These are phyloP conservation scores for Drosophila demipolita DNA, from an alignment of 2,888 invertebrate species.

Conservation along the genomic window DNA sequence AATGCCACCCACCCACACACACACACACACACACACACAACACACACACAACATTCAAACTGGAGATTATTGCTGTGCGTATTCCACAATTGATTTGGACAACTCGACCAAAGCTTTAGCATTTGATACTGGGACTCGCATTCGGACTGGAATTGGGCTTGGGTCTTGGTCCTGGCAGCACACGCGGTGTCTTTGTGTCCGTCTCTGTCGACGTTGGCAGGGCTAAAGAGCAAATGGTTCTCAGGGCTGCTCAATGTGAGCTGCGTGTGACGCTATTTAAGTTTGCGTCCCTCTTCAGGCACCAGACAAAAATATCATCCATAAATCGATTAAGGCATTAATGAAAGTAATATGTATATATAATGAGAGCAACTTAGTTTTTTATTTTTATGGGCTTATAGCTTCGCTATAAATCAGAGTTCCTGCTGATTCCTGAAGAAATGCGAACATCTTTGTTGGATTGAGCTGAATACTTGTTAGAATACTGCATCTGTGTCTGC, in stretches of 20 bases:
- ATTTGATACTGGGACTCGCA: constrained; percentile 1
- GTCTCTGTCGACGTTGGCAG: constrained; percentile 17
- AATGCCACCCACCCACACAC: constrained; percentile 70
- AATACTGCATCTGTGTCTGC: too few species aligned
- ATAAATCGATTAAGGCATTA: background rate
- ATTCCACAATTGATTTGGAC: constrained; percentile 79
- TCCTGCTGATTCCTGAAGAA: too few species aligned
- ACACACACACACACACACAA: constrained; percentile 26
- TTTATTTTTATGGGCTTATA: too few species aligned
- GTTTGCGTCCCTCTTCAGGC: background rate
- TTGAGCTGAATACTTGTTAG: too few species aligned
- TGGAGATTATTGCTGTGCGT: constrained; percentile 72
- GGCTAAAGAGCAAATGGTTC: constrained; percentile 72
- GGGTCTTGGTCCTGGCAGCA: constrained; percentile 5
- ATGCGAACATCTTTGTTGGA: too few species aligned
- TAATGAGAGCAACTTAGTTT: too few species aligned
- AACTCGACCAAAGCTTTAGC: constrained; percentile 60
- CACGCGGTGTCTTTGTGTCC: constrained; percentile 22
- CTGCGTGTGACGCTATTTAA: background rate
- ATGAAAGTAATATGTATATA: background rate
- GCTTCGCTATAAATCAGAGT: background rate
- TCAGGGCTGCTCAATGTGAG: constrained; percentile 34
- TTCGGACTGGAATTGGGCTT: background rate
- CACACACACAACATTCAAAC: constrained; percentile 14
- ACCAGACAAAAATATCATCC: constrained; percentile 34